phyloP scores from a whole-genome alignment of 2,797 vertebrate genomes.

The Acrossocheilus wenchowensis region DNA sequence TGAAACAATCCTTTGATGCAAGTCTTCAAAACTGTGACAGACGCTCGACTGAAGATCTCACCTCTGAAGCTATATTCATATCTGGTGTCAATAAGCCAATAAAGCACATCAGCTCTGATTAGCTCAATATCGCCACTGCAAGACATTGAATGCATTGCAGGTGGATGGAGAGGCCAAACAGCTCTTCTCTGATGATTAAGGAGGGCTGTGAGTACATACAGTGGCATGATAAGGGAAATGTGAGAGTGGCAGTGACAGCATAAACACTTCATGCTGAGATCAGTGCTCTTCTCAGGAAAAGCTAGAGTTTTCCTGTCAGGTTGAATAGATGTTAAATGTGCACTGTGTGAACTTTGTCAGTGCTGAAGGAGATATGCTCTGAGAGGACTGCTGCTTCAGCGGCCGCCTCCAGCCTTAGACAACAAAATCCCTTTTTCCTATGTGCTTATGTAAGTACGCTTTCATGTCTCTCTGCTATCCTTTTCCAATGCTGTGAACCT shows the following conservation, averaged over 20 bases:
- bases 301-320: slow-evolving; percentile 24
- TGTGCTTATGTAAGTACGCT: slow-evolving; percentile 36
- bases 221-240: slow-evolving; percentile 33
- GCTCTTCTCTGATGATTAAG: slow-evolving; percentile 15
- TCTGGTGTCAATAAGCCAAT: slow-evolving; percentile 7
- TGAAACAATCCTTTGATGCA: slow-evolving; percentile 28
- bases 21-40: slow-evolving; percentile 12
- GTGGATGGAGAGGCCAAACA: background rate
- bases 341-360: slow-evolving; percentile 42
- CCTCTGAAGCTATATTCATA: background rate
- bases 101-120: background rate
- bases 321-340: slow-evolving; percentile 43
- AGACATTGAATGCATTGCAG: slow-evolving; percentile 15
- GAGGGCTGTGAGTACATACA: background rate
- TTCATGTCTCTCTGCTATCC: slow-evolving; percentile 33
- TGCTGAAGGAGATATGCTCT: slow-evolving; percentile 30
- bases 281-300: slow-evolving; percentile 30
- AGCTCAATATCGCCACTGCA: slow-evolving; percentile 11
- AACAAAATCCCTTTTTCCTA: slow-evolving; percentile 11
- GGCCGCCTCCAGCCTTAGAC: background rate
- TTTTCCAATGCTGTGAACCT: slow-evolving; percentile 7
- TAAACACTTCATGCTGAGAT: slow-evolving; percentile 43
- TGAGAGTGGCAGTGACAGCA: slow-evolving; percentile 23
- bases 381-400: slow-evolving; percentile 24
- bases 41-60: slow-evolving; percentile 10